phyloP scores from a whole-genome alignment of 2,888 invertebrate species.

The Drosophila quinaria region DNA sequence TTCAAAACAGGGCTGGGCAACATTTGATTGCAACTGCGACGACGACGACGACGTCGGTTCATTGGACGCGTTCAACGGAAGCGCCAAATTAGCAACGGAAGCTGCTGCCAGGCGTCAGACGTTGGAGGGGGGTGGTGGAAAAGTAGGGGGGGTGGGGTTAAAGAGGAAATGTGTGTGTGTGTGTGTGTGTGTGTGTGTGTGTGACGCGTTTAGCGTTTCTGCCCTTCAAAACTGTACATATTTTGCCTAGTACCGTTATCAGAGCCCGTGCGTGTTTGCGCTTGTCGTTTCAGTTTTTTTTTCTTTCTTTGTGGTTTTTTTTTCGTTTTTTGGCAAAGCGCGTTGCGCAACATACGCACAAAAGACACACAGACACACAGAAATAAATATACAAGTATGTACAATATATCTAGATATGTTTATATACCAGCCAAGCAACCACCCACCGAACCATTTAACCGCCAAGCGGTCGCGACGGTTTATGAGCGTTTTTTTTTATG shows the following conservation, averaged over 20 bases:
- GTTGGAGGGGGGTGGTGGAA: neutral
- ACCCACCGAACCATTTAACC: neutral
- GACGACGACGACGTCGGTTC: slow-evolving; percentile 41
- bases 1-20: slow-evolving; percentile 22
- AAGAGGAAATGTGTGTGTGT: slow-evolving; percentile 28
- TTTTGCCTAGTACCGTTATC: slow-evolving; percentile 31
- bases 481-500: slow-evolving; percentile 13
- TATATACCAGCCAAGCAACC: neutral
- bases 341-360: slow-evolving; percentile 5
- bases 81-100: slow-evolving; percentile 71
- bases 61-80: slow-evolving; percentile 60
- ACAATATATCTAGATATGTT: neutral
- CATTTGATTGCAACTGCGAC: slow-evolving; percentile 45
- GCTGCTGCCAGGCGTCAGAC: slow-evolving; percentile 24
- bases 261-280: slow-evolving; percentile 15
- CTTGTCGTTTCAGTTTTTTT: slow-evolving; percentile 1
- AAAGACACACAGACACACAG: neutral
- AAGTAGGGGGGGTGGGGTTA: neutral
- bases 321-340: slow-evolving; percentile 12
- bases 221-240: slow-evolving; percentile 2
- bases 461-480: slow-evolving; percentile 15
- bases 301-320: neutral
- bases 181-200: slow-evolving; percentile 2
- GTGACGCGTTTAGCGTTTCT: slow-evolving; percentile 4
- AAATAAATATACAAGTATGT: neutral